Percentiles rank a stretch among this genome's conserved stretches.
Conservation (phyloP, 2,797 vertebrate species). For the Pseudopleuronectes americanus region DNA sequence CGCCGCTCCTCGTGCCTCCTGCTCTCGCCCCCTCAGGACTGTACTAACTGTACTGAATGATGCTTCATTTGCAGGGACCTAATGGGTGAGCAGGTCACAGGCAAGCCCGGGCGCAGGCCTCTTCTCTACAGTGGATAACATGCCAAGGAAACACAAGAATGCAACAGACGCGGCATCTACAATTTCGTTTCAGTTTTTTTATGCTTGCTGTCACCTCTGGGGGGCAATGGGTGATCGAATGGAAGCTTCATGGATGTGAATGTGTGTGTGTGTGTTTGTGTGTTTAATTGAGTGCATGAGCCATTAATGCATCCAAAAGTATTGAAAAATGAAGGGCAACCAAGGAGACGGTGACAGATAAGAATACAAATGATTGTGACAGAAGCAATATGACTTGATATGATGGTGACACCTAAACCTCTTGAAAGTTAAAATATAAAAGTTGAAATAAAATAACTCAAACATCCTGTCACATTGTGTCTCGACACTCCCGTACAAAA, state of each 20-base stretch:
- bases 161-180: neutral
- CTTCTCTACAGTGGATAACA: constrained; percentile 18
- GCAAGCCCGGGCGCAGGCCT: constrained; percentile 5
- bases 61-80: constrained; percentile 20
- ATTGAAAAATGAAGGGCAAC: too few species aligned
- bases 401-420: too few species aligned
- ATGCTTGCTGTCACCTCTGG: neutral
- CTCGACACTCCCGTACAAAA: too few species aligned
- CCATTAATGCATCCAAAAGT: neutral
- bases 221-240: neutral
- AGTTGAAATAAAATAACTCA: too few species aligned
- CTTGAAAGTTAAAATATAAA: too few species aligned
- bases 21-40: constrained; percentile 37
- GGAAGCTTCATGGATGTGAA: neutral
- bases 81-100: constrained; percentile 12
- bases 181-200: neutral
- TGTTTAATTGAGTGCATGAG: neutral
- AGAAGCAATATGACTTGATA: too few species aligned
- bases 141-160: neutral
- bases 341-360: too few species aligned
- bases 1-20: constrained; percentile 13
- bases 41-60: constrained; percentile 27
- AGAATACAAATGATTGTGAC: too few species aligned
- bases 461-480: too few species aligned
- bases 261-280: too few species aligned